These are phyloP conservation scores for Epirrhoe tristata DNA, from an alignment of 2,888 invertebrate genomes.

Conservation along the genomic window DNA sequence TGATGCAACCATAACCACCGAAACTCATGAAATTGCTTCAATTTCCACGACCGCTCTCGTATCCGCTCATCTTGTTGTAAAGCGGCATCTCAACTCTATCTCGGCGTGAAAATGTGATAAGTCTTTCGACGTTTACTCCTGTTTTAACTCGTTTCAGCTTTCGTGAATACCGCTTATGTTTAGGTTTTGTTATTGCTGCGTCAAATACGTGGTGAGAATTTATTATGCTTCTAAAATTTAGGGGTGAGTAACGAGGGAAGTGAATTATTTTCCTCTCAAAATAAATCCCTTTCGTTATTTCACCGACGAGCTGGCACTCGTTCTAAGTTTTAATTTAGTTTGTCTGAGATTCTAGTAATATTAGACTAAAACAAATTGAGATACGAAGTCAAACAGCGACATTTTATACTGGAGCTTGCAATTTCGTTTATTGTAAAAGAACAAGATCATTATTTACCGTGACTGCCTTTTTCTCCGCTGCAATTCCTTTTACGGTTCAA, in stretches of 20 bases:
- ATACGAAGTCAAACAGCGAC: conserved; percentile 1
- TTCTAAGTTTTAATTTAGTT: conserved; percentile 2
- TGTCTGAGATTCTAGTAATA: not conserved
- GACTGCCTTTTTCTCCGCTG: conserved; percentile 24
- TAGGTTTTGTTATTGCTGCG: conserved; percentile 43
- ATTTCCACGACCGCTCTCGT: conserved; percentile 7
- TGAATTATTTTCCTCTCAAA: conserved; percentile 24
- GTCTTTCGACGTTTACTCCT: conserved; percentile 45
- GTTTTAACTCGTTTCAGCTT: conserved; percentile 41
- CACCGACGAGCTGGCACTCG: not conserved
- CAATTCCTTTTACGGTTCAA: conserved; percentile 35
- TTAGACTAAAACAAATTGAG: not conserved
- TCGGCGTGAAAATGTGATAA: conserved; percentile 56
- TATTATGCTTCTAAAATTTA: conserved; percentile 33
- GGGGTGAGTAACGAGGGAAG: conserved; percentile 23
- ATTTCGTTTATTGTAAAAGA: conserved; percentile 31
- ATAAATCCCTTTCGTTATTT: conserved; percentile 20
- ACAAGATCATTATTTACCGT: conserved; percentile 29
- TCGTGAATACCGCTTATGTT: conserved; percentile 43
- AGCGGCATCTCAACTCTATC: conserved; percentile 30
- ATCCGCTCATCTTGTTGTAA: conserved; percentile 1
- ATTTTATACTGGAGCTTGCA: conserved; percentile 19
- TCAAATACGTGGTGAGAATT: conserved; percentile 42
- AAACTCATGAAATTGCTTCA: not conserved
- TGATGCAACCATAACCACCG: not conserved